phyloP scores from a whole-genome alignment of 2,797 vertebrate genomes.

The Geotrypetes seraphini region DNA sequence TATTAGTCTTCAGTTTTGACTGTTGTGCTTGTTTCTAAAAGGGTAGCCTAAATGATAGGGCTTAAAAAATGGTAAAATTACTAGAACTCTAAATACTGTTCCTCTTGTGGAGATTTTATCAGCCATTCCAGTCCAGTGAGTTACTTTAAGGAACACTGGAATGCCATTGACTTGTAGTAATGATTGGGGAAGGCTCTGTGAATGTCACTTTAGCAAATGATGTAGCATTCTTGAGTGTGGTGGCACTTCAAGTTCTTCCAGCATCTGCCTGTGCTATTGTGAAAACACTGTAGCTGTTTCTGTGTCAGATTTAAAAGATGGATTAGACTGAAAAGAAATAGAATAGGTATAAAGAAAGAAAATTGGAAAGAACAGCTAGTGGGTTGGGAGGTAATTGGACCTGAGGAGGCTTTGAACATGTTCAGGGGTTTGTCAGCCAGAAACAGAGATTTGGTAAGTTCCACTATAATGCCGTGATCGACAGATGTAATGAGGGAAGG shows the following conservation, averaged over 20 bases:
- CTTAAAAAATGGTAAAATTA: no score
- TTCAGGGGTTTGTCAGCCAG: constrained; percentile 53
- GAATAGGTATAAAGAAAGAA: constrained; percentile 33
- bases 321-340: constrained; percentile 37
- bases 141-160: neutral
- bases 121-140: no score
- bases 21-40: no score
- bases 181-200: neutral
- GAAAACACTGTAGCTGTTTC: constrained; percentile 10
- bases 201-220: no score
- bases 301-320: constrained; percentile 29
- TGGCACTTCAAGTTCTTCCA: neutral
- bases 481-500: constrained; percentile 57
- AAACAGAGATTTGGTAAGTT: constrained; percentile 51
- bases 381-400: constrained; percentile 61
- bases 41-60: no score
- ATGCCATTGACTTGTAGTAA: neutral
- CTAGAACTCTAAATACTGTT: no score
- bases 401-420: constrained; percentile 63
- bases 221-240: no score
- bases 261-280: constrained; percentile 4
- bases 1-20: no score
- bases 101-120: no score
- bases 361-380: constrained; percentile 50
- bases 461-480: constrained; percentile 35